Conservation (phyloP, 2,113 vertebrate species). For the Percopsis transmontana region DNA sequence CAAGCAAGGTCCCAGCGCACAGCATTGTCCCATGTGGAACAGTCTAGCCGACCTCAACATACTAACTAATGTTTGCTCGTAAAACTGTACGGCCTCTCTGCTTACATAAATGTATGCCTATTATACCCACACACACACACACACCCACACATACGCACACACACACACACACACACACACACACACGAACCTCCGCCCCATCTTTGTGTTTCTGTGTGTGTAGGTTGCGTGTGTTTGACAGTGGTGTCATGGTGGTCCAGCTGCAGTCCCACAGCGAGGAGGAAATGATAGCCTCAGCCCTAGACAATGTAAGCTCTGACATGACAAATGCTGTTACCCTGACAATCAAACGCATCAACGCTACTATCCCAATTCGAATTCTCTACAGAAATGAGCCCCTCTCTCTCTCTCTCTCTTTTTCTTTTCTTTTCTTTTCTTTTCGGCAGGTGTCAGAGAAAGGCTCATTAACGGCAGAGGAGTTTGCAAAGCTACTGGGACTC, state of each 20-base stretch:
- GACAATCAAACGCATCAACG: conserved; percentile 11
- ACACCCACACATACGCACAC: no score
- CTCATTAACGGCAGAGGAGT: conserved; percentile 94
- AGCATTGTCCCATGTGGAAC: background rate
- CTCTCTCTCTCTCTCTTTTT: background rate
- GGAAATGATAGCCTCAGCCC: conserved; percentile 95
- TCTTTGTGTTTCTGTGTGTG: conserved; percentile 37
- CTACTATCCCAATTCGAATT: background rate
- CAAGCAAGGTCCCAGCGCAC: background rate
- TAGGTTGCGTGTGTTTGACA: conserved; percentile 96
- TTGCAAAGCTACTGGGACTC: conserved; percentile 94
- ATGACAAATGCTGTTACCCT: conserved; percentile 11
- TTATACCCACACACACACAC: no score
- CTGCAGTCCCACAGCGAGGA: conserved; percentile 97
- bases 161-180: no score
- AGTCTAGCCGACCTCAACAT: background rate
- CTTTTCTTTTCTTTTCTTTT: background rate
- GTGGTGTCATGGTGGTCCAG: conserved; percentile 98
- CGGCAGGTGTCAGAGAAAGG: conserved; percentile 93
- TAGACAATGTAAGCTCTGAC: conserved; percentile 85
- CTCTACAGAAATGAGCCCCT: background rate
- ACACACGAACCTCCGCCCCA: background rate
- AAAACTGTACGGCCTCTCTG: no score
- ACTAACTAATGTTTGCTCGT: background rate
- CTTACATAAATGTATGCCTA: no score